phyloP scores from a whole-genome alignment of 2,888 invertebrate genomes.

The Syritta pipiens region DNA sequence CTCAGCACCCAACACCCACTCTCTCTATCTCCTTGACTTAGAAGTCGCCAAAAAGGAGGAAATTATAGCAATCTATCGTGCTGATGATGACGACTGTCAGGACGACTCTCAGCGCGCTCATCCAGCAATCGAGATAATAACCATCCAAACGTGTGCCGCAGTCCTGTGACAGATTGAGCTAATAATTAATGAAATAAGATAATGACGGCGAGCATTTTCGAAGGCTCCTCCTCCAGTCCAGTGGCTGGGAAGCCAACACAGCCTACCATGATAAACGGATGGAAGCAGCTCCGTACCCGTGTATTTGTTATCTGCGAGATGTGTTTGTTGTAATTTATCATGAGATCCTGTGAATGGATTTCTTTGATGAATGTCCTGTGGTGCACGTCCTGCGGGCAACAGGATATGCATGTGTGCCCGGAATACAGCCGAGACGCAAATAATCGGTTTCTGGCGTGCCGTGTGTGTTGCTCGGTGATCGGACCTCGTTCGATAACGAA shows the following conservation, averaged over 20 bases:
- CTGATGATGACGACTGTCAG: conserved; percentile 28
- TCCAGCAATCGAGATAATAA: conserved; percentile 15
- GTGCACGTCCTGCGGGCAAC: background rate
- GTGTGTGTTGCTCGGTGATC: background rate
- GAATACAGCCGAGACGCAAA: background rate
- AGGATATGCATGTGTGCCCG: background rate
- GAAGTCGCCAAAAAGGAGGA: background rate
- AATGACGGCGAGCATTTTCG: conserved; percentile 20
- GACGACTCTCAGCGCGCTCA: conserved; percentile 1
- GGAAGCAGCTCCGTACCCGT: background rate
- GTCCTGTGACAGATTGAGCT: conserved; percentile 56
- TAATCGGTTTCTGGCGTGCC: background rate
- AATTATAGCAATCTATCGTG: conserved; percentile 32
- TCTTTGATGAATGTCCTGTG: conserved; percentile 8
- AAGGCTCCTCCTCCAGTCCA: background rate
- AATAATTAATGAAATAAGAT: conserved; percentile 52
- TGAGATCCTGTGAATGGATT: conserved; percentile 15
- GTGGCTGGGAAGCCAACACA: background rate
- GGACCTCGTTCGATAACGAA: background rate
- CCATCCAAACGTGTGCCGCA: conserved; percentile 31
- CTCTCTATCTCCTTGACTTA: background rate
- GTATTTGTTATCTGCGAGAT: conserved; percentile 2
- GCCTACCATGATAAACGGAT: background rate
- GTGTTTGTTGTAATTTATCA: conserved; percentile 17
- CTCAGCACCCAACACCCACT: background rate